Evolutionary conservation across 2,797 vertebrate genomes (phyloP).

Genomic region (Nothura maculosa): DNA sequence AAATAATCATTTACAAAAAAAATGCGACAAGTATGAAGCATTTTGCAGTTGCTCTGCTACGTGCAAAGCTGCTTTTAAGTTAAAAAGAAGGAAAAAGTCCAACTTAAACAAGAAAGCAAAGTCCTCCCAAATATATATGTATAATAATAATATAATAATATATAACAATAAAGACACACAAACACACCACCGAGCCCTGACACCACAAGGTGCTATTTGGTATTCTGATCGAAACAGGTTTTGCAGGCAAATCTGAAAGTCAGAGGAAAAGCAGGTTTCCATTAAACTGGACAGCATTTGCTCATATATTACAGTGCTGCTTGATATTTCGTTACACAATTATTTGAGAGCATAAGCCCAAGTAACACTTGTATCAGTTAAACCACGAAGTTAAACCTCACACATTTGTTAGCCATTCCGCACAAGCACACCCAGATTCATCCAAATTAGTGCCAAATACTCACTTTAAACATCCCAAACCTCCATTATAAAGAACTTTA

Average conservation of each 20-base stretch:
- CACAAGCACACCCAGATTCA: background rate
- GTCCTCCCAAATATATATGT: background rate
- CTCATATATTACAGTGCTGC: background rate
- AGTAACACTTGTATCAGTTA: background rate
- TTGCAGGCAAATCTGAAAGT: background rate
- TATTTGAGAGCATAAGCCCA: background rate
- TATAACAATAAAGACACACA: too few species aligned
- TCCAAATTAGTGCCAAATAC: background rate
- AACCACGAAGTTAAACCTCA: background rate
- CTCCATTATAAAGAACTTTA: background rate
- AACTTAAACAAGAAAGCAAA: background rate
- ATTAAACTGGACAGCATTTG: background rate
- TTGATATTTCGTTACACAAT: background rate
- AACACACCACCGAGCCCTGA: background rate
- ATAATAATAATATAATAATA: too few species aligned
- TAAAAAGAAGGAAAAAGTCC: background rate
- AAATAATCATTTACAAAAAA: background rate
- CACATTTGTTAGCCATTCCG: slow-evolving; percentile 39
- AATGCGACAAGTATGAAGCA: slow-evolving; percentile 6
- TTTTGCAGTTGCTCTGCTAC: slow-evolving; percentile 34
- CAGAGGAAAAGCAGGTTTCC: background rate
- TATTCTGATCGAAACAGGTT: background rate
- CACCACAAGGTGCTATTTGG: background rate
- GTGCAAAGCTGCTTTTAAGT: background rate
- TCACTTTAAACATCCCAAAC: background rate